Percentiles rank a stretch among this genome's conserved stretches.
Evolutionary conservation across 2,888 invertebrate genomes (phyloP).

Genomic region (Chydorus sphaericus): DNA sequence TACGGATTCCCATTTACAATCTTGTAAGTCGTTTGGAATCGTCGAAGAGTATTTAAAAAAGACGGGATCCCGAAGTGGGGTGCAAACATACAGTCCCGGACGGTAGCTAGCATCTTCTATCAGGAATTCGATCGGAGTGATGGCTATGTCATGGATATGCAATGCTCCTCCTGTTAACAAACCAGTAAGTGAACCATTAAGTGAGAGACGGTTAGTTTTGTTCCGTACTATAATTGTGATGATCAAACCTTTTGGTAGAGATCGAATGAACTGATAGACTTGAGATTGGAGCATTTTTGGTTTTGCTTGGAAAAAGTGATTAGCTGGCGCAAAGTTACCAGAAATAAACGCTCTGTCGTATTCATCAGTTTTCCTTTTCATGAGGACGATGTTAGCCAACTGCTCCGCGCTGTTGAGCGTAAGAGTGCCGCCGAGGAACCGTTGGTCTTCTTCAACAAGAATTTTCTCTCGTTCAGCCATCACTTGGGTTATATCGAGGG

Average conservation of each 20-base stretch:
- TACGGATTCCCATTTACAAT: conserved; percentile 20
- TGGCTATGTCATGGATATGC: conserved; percentile 25
- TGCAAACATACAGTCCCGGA: conserved; percentile 24
- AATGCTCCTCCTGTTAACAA: conserved; percentile 23
- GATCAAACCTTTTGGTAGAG: conserved; percentile 50
- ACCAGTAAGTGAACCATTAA: no score
- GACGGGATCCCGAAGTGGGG: conserved; percentile 18
- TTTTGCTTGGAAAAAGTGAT: conserved; percentile 47
- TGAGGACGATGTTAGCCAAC: conserved; percentile 21
- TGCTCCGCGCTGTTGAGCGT: conserved; percentile 1
- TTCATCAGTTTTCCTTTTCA: conserved; percentile 20
- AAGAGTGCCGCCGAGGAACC: conserved; percentile 4
- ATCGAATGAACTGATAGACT: conserved; percentile 47
- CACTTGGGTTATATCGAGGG: background rate
- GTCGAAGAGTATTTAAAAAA: conserved; percentile 22
- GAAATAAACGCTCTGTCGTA: conserved; percentile 23
- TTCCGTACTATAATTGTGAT: background rate
- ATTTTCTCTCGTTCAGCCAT: conserved; percentile 7
- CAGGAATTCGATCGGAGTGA: conserved; percentile 23
- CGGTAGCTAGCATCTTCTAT: conserved; percentile 23
- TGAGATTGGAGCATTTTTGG: conserved; percentile 41
- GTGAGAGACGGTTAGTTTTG: conserved; percentile 16
- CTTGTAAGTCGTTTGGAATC: conserved; percentile 16
- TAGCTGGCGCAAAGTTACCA: conserved; percentile 41
- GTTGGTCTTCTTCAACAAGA: conserved; percentile 1